A percentile compares a stretch with the other conserved stretches of the same genome.
Evolutionary conservation across 2,113 vertebrate genomes (phyloP).

Genomic region (Romanogobio albipinnatus): DNA sequence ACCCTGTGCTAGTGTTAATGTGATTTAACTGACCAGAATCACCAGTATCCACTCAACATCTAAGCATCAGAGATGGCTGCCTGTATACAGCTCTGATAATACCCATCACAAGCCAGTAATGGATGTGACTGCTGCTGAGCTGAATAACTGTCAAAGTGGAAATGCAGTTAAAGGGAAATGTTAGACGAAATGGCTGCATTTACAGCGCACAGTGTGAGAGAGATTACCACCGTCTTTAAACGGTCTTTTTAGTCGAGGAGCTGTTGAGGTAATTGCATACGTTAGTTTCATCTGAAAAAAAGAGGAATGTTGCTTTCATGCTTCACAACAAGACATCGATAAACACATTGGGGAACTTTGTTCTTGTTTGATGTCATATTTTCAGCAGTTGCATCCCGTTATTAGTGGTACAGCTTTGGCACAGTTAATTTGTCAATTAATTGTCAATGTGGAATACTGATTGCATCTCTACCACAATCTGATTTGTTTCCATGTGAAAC

Average conservation of each 20-base stretch:
- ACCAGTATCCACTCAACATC: not conserved
- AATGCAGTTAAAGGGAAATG: slow-evolving; percentile 21
- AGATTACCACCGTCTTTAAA: not conserved
- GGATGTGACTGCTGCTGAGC: slow-evolving; percentile 32
- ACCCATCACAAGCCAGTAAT: slow-evolving; percentile 18
- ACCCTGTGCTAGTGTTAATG: not conserved
- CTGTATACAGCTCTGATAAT: slow-evolving; percentile 7
- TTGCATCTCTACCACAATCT: not conserved
- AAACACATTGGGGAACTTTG: not conserved
- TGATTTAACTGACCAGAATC: slow-evolving; percentile 10
- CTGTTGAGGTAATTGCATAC: slow-evolving; percentile 5
- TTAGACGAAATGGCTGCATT: slow-evolving; percentile 19
- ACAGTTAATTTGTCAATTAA: no score
- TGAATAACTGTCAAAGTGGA: not conserved
- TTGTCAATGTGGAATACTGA: not conserved
- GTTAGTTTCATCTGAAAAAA: not conserved
- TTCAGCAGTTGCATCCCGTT: not conserved
- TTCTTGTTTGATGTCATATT: not conserved
- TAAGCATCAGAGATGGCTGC: not conserved
- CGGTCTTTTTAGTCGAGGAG: not conserved
- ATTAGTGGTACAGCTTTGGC: not conserved
- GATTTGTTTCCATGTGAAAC: not conserved
- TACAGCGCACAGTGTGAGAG: not conserved
- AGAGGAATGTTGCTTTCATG: not conserved
- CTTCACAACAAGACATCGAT: not conserved